Evolutionary conservation across 2,797 vertebrate species (phyloP), one percentile per base, ranked within the genome.

Genomic region (Spondyliosoma cantharus): DNA sequence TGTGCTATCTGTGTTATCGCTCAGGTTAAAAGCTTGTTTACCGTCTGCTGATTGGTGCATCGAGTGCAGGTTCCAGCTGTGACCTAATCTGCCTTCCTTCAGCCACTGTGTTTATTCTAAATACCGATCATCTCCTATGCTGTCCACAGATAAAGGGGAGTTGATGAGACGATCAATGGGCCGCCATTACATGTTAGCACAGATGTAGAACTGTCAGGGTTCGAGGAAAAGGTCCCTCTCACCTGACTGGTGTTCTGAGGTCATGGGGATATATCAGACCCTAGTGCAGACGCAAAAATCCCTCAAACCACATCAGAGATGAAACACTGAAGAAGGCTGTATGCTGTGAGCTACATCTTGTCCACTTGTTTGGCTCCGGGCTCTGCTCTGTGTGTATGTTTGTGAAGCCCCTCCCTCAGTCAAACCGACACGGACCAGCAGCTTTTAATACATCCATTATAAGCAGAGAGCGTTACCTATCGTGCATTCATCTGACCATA

Each of bases 161-260:
- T 0, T 90, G 79, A 91, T 65, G 78, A 87, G 71, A 59, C 20
- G 71, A 83, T 92, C 90, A 89, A 43, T 81, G 8, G 2, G 29
- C 25, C 49, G 63, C 29, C 71, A 58, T 56, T 58, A 12, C n/a
- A 25, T 25, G 57, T 32, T 63, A 11, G 43, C 24, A 42, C 15
- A 81, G 16, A 71, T 65, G 64, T 43, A 22, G 48, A 70, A 17
- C 11, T 61, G 37, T 76, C 27, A 15, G 46, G 8, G 12, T 61
- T 29, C 6, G 14, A 48, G 37, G 56, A 20, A 57, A 71, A 16
- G 0, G 3, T 56, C 7, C 7, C 14, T 59, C 46, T 67, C 1
- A 49, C 52, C 45, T 48, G 19, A 71, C 53, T 52, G 17, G 32
- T 17, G 27, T 11, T 56, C 49, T 59, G 5, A 50, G 20, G 27